Evolutionary conservation across 64 coral and sea anemone species (phyloP), one percentile per base, ranked within the genome.

Genomic region (Dendrophyllia cribrosa): DNA sequence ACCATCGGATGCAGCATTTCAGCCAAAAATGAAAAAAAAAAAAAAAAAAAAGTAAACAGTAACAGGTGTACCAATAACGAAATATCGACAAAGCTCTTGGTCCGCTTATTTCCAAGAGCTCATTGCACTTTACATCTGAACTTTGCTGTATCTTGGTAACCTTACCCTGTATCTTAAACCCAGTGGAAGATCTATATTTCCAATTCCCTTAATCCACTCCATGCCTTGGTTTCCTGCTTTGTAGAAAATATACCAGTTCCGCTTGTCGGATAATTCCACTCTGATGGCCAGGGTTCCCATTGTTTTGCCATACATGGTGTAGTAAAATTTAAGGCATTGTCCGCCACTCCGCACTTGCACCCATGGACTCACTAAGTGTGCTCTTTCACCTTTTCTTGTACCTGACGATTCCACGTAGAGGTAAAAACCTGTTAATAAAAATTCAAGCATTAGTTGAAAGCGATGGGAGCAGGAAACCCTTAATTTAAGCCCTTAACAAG

Each of bases 341-440:
- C 94, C 94, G 23, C 90, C 94, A 9, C 12, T 10, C 21, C 58
- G 34, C 25, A 50, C 78, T 3, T 85, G 16, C 3, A 66, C 26
- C 85, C 85, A 92, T 4, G 68, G 48, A 20, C 84, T 88, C 21
- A 87, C 67, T 21, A 96, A 45, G 1, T 77, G 72, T 2, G 94
- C 94, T 9, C 23, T 85, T 47, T 92, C 47, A 6, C 93, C 82
- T 59, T 22, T 45, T 26, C 77, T 53, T 3, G 66, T 67, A 3
- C 34, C 19, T 48, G 94, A 96, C 8, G 94, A 96, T 59, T 96
- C 94, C 64, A 92, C 87, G 45, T 96, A 96, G 26, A 96, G 19
- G 56, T 92, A 96, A 77, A 83, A 88, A 1, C 94, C 94, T 94
- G 50, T 34, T 6, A n/a, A 19, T 45, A 58, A 66, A n/a, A 84